A percentile compares a stretch with the other conserved stretches of the same genome.
Evolutionary conservation across 2,797 vertebrate genomes (phyloP).

Genomic region (Columba guinea): DNA sequence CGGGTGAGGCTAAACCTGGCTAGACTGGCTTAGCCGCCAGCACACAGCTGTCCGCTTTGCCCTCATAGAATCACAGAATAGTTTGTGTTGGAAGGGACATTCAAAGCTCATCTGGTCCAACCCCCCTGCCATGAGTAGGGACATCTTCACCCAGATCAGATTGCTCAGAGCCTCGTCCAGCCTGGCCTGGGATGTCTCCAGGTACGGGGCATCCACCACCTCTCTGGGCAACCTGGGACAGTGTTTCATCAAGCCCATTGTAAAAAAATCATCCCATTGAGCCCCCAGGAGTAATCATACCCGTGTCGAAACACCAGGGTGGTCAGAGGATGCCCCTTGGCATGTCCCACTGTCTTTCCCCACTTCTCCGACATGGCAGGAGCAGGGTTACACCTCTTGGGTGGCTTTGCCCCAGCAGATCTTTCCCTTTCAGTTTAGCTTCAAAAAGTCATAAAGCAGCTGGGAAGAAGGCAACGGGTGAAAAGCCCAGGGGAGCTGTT

Average conservation of each 20-base stretch:
- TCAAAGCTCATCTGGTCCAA: too few species aligned
- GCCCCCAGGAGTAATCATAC: rapidly evolving
- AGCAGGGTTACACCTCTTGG: neutral
- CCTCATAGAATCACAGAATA: too few species aligned
- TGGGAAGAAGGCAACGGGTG: neutral
- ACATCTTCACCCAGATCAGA: too few species aligned
- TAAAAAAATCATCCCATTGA: neutral
- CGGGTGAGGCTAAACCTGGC: neutral
- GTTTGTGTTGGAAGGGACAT: too few species aligned
- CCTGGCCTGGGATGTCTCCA: too few species aligned
- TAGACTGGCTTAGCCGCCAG: neutral
- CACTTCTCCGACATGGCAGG: neutral
- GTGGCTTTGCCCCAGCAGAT: neutral
- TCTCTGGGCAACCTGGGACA: too few species aligned
- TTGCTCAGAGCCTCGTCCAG: too few species aligned
- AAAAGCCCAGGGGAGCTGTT: neutral
- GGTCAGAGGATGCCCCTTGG: neutral
- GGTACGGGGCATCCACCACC: too few species aligned
- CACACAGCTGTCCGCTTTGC: neutral
- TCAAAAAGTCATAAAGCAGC: neutral
- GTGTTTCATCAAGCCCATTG: too few species aligned
- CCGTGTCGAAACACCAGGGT: rapidly evolving
- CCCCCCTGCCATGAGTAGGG: too few species aligned
- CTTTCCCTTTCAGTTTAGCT: neutral
- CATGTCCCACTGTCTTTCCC: neutral